Conservation (phyloP, 2,797 vertebrate genomes). For the Diplodus puntazzo region DNA sequence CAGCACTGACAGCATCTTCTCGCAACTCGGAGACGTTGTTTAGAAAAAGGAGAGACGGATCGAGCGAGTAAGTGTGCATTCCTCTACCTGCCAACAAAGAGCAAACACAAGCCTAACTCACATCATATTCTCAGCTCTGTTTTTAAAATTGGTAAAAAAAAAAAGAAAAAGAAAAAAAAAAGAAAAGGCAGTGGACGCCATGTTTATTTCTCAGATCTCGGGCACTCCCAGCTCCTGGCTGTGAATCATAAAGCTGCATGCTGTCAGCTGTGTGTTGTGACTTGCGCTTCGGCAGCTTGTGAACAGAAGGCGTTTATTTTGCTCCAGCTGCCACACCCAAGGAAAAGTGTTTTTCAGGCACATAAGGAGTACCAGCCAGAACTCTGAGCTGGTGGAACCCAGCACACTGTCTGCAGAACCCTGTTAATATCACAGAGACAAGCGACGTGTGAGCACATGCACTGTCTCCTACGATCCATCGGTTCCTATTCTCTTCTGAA, state of each 20-base stretch:
- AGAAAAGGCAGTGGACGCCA: conserved; percentile 42
- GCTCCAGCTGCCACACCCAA: conserved; percentile 86
- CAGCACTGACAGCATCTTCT: conserved; percentile 28
- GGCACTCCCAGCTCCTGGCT: conserved; percentile 81
- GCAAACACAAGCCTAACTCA: conserved; percentile 9
- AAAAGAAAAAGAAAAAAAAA: no score
- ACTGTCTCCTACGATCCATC: conserved; percentile 34
- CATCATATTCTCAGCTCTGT: conserved; percentile 22
- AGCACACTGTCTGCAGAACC: conserved; percentile 55
- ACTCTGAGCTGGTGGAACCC: conserved; percentile 43
- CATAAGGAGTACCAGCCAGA: conserved; percentile 61
- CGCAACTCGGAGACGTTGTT: conserved; percentile 28
- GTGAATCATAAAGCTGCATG: conserved; percentile 71
- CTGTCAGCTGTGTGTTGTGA: conserved; percentile 86
- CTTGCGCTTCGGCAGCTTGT: conserved; percentile 79
- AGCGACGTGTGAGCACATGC: conserved; percentile 9
- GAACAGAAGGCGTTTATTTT: conserved; percentile 87
- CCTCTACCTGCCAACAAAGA: conserved; percentile 33
- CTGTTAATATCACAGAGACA: conserved; percentile 51
- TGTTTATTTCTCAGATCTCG: conserved; percentile 58
- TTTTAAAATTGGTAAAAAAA: conserved; percentile 45
- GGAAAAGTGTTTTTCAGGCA: conserved; percentile 83
- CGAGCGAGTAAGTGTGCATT: neutral
- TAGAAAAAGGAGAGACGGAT: conserved; percentile 39
- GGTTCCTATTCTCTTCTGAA: conserved; percentile 30